A percentile compares a stretch with the other conserved stretches of the same genome.
phyloP scores from a whole-genome alignment of 1,140 invertebrate genomes.

The Platyscapa corneri region DNA sequence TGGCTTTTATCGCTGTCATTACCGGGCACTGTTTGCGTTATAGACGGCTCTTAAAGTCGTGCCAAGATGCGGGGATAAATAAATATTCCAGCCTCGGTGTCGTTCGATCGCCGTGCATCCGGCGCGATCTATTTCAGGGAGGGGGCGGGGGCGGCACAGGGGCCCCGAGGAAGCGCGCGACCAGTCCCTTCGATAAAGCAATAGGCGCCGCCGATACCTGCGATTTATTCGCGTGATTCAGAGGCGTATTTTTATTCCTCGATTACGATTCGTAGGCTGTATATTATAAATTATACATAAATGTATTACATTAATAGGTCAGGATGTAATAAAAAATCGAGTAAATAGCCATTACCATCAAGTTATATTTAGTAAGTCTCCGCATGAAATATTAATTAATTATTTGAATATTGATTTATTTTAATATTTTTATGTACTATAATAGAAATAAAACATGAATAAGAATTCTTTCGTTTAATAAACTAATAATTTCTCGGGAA shows the following conservation, averaged over 20 bases:
- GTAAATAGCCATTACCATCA: conserved; percentile 11
- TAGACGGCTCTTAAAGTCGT: conserved; percentile 51
- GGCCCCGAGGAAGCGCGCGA: too few relatives aligned
- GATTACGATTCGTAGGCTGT: not conserved
- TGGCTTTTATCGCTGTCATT: conserved; percentile 50
- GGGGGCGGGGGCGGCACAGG: too few relatives aligned
- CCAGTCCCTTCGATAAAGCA: too few relatives aligned
- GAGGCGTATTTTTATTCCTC: conserved; percentile 14
- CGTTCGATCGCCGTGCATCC: too few relatives aligned
- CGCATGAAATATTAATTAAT: conserved; percentile 37
- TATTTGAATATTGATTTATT: conserved; percentile 47
- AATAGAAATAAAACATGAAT: conserved; percentile 23
- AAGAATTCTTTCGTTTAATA: conserved; percentile 26
- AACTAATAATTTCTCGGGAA: conserved; percentile 16
- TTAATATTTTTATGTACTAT: conserved; percentile 32
- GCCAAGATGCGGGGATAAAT: conserved; percentile 44
- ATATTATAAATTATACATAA: not conserved
- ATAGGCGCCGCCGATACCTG: too few relatives aligned
- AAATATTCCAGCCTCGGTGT: conserved; percentile 18
- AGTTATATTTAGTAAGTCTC: conserved; percentile 23
- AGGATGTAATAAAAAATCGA: conserved; percentile 29
- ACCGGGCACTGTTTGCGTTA: conserved; percentile 49
- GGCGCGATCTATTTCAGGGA: too few relatives aligned
- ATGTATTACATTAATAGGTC: conserved; percentile 40
- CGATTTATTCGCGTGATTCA: not conserved